phyloP scores from a whole-genome alignment of 1,140 invertebrate species.

The Riptortus pedestris region DNA sequence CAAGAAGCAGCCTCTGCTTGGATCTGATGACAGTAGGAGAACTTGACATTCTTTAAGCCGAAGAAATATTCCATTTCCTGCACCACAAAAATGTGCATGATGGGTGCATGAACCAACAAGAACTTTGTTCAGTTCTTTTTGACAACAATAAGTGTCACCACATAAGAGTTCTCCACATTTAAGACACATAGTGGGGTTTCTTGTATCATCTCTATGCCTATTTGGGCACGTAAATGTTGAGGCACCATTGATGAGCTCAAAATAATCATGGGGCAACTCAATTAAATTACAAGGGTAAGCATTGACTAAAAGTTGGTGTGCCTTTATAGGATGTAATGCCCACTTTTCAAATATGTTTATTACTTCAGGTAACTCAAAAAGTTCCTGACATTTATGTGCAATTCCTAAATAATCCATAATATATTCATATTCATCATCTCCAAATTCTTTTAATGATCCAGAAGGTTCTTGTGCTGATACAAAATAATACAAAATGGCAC shows the following conservation, averaged over 20 bases:
- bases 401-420: slow-evolving; percentile 80
- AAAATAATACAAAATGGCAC: slow-evolving; percentile 80
- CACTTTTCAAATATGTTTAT: slow-evolving; percentile 45
- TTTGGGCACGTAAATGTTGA: slow-evolving; percentile 86
- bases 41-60: slow-evolving; percentile 86
- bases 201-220: slow-evolving; percentile 75
- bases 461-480: slow-evolving; percentile 73
- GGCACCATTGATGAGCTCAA: slow-evolving; percentile 89
- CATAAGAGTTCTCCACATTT: slow-evolving; percentile 88
- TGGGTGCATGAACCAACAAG: slow-evolving; percentile 84
- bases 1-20: slow-evolving; percentile 68
- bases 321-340: slow-evolving; percentile 43
- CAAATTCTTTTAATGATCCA: slow-evolving; percentile 48
- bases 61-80: slow-evolving; percentile 82
- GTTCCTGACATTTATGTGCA: slow-evolving; percentile 47
- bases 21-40: slow-evolving; percentile 54
- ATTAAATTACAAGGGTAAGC: no score
- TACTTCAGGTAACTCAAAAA: slow-evolving; percentile 44
- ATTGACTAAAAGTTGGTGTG: no score
- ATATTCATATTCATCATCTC: slow-evolving; percentile 61
- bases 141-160: slow-evolving; percentile 95
- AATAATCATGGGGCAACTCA: slow-evolving; percentile 91
- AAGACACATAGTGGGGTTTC: slow-evolving; percentile 92
- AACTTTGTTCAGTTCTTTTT: slow-evolving; percentile 64
- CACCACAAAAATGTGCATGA: slow-evolving; percentile 78